Percentiles rank a stretch among this genome's conserved stretches.
These are phyloP conservation scores for Grallaria varia DNA, from an alignment of 2,113 vertebrate genomes.

Conservation along the genomic window DNA sequence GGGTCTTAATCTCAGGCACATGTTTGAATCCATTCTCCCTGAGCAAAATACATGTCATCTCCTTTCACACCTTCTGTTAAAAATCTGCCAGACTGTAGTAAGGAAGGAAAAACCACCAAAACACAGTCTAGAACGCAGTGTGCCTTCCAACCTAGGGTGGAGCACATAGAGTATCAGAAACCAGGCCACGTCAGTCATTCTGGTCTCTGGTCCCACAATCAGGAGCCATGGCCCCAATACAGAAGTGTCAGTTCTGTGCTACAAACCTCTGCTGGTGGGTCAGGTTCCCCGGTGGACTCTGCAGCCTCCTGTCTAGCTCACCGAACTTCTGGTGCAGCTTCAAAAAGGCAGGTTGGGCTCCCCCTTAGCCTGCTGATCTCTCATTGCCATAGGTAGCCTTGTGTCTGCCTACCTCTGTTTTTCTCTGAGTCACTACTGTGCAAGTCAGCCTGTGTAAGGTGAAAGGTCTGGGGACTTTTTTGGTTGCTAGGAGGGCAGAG, in stretches of 20 bases:
- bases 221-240: not conserved
- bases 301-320: not conserved
- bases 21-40: not conserved
- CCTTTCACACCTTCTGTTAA: not conserved
- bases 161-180: not conserved
- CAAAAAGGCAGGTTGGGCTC: not conserved
- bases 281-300: not conserved
- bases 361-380: not conserved
- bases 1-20: not conserved
- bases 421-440: not conserved
- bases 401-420: not conserved
- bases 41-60: not conserved
- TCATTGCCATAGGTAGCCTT: not conserved
- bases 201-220: not conserved
- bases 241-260: accelerated
- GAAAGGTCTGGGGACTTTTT: not conserved
- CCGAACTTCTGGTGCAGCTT: not conserved
- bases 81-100: not conserved
- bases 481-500: not conserved
- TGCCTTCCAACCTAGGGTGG: not conserved
- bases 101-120: not conserved
- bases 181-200: not conserved
- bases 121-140: not conserved
- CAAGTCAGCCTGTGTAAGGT: not conserved
- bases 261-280: not conserved